These are phyloP conservation scores for Styela clava DNA, from an alignment of 23 tunicate genomes.

Conservation along the genomic window DNA sequence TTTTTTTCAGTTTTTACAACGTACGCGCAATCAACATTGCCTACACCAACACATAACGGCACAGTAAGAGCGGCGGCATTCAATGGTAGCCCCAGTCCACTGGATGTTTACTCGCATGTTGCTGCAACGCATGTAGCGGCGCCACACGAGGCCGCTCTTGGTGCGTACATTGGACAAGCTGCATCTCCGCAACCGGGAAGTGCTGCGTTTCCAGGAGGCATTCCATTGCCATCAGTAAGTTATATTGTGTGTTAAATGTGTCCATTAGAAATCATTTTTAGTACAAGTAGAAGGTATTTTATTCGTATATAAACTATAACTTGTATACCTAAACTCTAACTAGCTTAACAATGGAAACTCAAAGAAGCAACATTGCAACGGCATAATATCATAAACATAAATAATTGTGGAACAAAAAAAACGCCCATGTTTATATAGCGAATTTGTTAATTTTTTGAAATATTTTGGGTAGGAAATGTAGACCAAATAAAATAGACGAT, in stretches of 20 bases:
- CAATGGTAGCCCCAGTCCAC: slow-evolving; percentile 18
- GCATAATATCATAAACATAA: no score
- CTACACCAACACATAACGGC: slow-evolving; percentile 12
- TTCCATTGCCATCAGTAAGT: slow-evolving; percentile 11
- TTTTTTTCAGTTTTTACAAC: neutral
- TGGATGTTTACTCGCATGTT: slow-evolving; percentile 26
- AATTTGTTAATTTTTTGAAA: no score
- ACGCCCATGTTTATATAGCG: no score
- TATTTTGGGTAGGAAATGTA: no score
- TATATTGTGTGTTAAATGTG: neutral
- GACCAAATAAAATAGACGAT: no score
- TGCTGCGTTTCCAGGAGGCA: slow-evolving; percentile 22
- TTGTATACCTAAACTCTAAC: no score
- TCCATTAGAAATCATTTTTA: neutral
- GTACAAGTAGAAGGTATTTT: no score
- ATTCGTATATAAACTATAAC: no score
- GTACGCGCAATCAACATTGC: slow-evolving; percentile 14
- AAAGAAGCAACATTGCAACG: no score
- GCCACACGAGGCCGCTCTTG: slow-evolving; percentile 28
- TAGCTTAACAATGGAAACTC: no score
- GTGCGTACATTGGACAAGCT: slow-evolving; percentile 24
- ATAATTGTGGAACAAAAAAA: no score
- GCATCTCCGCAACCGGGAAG: slow-evolving; percentile 35
- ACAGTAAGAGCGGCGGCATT: slow-evolving; percentile 16
- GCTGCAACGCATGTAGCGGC: slow-evolving; percentile 12